Conservation (phyloP, 2,113 vertebrate species). For the Xenopus borealis region DNA sequence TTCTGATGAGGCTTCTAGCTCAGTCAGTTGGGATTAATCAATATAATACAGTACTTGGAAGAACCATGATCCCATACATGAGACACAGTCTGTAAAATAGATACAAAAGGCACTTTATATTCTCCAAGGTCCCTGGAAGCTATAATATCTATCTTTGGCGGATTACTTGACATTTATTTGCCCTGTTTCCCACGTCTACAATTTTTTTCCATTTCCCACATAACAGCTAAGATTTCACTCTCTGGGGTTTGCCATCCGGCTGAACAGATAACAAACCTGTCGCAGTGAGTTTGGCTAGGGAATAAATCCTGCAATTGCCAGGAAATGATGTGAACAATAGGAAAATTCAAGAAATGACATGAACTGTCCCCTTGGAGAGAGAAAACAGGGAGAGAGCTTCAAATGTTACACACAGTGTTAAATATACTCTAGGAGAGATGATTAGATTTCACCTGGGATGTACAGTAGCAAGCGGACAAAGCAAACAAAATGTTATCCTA, state of each 20-base stretch:
- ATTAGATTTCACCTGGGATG: conserved; percentile 73
- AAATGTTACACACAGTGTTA: conserved; percentile 66
- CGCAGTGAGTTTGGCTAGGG: conserved; percentile 76
- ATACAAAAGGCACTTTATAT: conserved; percentile 72
- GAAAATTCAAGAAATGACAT: conserved; percentile 68
- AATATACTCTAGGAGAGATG: conserved; percentile 67
- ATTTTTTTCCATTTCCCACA: conserved; percentile 56
- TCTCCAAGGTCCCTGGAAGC: conserved; percentile 78
- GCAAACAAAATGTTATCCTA: conserved; percentile 61
- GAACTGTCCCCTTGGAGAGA: conserved; percentile 69
- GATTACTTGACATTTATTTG: conserved; percentile 88
- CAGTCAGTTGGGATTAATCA: conserved; percentile 61
- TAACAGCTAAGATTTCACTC: conserved; percentile 73
- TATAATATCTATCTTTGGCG: conserved; percentile 83
- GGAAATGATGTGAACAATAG: conserved; percentile 77
- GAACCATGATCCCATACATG: conserved; percentile 68
- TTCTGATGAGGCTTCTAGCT: no score
- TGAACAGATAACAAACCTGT: conserved; percentile 91
- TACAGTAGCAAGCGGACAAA: conserved; percentile 60
- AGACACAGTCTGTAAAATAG: conserved; percentile 75
- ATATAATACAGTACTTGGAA: conserved; percentile 65
- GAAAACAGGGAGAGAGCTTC: conserved; percentile 61
- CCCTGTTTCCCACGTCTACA: conserved; percentile 72
- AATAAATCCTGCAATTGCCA: conserved; percentile 74
- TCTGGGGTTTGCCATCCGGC: conserved; percentile 74